Conservation (phyloP, 2,888 invertebrate species). For the Dolichomitus sp. region DNA sequence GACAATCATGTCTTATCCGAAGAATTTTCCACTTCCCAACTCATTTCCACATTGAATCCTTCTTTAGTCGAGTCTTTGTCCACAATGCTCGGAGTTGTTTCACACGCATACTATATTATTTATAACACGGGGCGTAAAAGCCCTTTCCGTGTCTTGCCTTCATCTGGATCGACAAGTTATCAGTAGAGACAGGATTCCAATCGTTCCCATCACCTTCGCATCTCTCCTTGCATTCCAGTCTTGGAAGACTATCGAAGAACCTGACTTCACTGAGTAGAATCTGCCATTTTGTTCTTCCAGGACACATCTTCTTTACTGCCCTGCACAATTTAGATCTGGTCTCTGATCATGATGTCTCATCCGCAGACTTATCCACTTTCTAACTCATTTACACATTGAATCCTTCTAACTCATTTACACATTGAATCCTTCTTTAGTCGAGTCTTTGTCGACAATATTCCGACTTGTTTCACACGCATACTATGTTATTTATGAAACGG, state of each 20-base stretch:
- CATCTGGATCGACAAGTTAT: conserved; percentile 14
- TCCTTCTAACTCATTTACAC: conserved; percentile 22
- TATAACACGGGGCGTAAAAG: conserved; percentile 7
- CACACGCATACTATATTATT: conserved; percentile 31
- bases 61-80: conserved; percentile 17
- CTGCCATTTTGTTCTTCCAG: conserved; percentile 39
- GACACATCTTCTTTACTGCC: conserved; percentile 35
- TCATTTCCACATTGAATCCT: background rate
- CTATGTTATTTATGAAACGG: conserved; percentile 38
- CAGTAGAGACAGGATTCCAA: background rate
- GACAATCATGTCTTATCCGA: conserved; percentile 9
- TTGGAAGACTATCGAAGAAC: conserved; percentile 74
- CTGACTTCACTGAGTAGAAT: conserved; percentile 72
- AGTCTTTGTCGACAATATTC: background rate
- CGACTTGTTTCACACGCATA: conserved; percentile 9
- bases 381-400: conserved; percentile 10
- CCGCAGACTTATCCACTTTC: conserved; percentile 27
- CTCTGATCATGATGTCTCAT: conserved; percentile 2
- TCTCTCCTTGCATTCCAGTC: conserved; percentile 9
- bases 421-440: conserved; percentile 7
- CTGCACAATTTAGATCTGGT: conserved; percentile 14
- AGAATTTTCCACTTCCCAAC: conserved; percentile 34
- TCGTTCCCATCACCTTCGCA: background rate
- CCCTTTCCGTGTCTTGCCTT: background rate
- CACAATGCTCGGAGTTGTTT: background rate